A percentile compares a stretch with the other conserved stretches of the same genome.
These are phyloP conservation scores for Littorina saxatilis DNA, from an alignment of 1,140 invertebrate genomes.

Conservation along the genomic window DNA sequence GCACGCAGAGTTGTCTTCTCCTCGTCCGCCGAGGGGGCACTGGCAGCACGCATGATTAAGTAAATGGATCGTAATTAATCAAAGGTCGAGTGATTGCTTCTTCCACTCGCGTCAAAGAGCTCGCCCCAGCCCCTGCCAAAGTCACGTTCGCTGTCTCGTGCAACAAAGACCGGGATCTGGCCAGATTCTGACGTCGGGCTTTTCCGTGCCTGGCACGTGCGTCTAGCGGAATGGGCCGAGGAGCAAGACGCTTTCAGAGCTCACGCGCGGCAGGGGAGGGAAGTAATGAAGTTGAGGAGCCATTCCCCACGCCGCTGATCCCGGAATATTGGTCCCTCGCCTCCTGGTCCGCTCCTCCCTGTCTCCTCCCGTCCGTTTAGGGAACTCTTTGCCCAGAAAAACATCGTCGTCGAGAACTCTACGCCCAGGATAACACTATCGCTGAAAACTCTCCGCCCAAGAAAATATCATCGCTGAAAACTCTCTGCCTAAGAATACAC, in stretches of 20 bases:
- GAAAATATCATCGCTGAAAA: no score
- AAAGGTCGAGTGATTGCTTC: conserved; percentile 24
- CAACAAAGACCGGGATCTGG: conserved; percentile 17
- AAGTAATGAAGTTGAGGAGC: conserved; percentile 30
- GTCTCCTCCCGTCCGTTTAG: no score
- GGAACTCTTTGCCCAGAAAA: no score
- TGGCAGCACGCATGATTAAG: conserved; percentile 22
- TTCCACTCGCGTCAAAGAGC: background rate
- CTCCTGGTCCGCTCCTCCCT: background rate
- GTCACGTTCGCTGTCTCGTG: conserved; percentile 28
- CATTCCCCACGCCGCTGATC: background rate
- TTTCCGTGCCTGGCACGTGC: conserved; percentile 28
- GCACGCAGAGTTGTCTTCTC: background rate
- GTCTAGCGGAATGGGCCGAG: background rate
- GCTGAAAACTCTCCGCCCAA: no score
- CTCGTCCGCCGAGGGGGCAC: background rate
- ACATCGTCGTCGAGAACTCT: no score
- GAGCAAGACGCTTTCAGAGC: conserved; percentile 17
- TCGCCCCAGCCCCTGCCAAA: background rate
- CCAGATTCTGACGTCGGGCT: conserved; percentile 11
- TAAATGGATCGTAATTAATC: conserved; percentile 38
- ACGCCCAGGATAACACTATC: no score
- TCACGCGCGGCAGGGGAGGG: conserved; percentile 21
- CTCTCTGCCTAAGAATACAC: no score
- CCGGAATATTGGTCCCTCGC: background rate